These are phyloP conservation scores for Stegastes partitus DNA, from an alignment of 2,113 vertebrate species.

Conservation along the genomic window DNA sequence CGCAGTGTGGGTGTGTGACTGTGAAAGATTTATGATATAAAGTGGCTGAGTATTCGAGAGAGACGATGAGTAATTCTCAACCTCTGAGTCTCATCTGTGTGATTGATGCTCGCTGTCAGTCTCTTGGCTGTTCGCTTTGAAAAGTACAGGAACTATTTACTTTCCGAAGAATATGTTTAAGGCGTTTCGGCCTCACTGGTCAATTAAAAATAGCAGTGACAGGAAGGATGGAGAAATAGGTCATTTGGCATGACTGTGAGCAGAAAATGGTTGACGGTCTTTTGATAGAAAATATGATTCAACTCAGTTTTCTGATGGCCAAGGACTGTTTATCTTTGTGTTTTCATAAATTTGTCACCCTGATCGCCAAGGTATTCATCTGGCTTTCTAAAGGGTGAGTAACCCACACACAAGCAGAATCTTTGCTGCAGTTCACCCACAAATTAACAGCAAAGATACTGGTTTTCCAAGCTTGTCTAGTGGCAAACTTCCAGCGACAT, in stretches of 20 bases:
- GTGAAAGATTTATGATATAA: constrained; percentile 45
- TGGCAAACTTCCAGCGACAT: no score
- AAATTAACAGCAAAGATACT: no score
- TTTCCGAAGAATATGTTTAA: constrained; percentile 29
- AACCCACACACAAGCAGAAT: no score
- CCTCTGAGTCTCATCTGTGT: constrained; percentile 47
- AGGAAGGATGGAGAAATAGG: not conserved
- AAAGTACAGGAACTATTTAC: constrained; percentile 45
- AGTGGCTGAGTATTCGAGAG: constrained; percentile 13
- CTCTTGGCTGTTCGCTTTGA: constrained; percentile 43
- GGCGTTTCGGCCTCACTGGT: constrained; percentile 1
- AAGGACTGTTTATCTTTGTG: no score
- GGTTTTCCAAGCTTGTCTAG: no score
- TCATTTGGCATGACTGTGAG: constrained; percentile 5
- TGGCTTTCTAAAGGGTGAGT: no score
- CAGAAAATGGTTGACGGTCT: not conserved
- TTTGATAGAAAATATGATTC: no score
- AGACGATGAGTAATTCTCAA: constrained; percentile 57
- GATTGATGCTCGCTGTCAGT: constrained; percentile 55
- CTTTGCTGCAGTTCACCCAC: no score
- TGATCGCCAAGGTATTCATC: no score
- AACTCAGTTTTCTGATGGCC: no score
- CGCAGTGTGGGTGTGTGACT: not conserved
- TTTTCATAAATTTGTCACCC: no score
- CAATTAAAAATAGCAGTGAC: constrained; percentile 31